phyloP scores from a whole-genome alignment of 1,140 invertebrate genomes.

The Wiebesia pumilae region DNA sequence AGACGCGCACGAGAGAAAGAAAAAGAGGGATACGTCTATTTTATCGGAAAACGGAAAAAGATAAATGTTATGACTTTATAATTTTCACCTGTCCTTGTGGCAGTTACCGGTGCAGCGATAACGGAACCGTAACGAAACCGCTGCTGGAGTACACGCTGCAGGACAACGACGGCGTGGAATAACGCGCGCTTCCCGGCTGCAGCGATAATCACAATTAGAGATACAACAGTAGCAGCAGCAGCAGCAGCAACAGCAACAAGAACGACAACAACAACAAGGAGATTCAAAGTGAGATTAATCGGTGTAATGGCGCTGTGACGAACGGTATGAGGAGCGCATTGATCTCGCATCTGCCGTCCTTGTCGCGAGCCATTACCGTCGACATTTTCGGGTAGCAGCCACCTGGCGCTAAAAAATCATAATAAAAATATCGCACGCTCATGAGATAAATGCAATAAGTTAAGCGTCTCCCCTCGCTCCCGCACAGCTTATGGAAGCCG shows the following conservation, averaged over 20 bases:
- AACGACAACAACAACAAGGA: constrained; percentile 5
- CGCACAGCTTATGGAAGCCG: background rate
- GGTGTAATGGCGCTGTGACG: constrained; percentile 62
- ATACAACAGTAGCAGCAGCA: background rate
- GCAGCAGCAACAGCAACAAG: background rate
- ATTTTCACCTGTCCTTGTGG: background rate
- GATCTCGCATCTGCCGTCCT: constrained; percentile 34
- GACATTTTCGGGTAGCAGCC: constrained; percentile 51
- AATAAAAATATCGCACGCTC: constrained; percentile 63
- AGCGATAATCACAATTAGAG: background rate
- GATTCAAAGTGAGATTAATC: constrained; percentile 60
- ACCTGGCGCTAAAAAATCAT: constrained; percentile 68
- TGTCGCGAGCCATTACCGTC: background rate
- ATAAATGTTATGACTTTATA: background rate
- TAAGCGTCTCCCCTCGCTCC: background rate
- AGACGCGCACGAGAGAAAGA: background rate
- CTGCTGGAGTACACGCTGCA: too few species aligned
- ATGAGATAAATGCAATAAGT: constrained; percentile 60
- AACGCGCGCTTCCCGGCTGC: too few species aligned
- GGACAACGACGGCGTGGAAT: too few species aligned
- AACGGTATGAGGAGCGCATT: constrained; percentile 46
- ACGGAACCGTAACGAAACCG: too few species aligned
- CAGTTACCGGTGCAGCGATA: background rate
- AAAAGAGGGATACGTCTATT: background rate
- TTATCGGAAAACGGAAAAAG: background rate